These are phyloP conservation scores for Tenebrio molitor DNA, from an alignment of 1,140 invertebrate species.

Conservation along the genomic window DNA sequence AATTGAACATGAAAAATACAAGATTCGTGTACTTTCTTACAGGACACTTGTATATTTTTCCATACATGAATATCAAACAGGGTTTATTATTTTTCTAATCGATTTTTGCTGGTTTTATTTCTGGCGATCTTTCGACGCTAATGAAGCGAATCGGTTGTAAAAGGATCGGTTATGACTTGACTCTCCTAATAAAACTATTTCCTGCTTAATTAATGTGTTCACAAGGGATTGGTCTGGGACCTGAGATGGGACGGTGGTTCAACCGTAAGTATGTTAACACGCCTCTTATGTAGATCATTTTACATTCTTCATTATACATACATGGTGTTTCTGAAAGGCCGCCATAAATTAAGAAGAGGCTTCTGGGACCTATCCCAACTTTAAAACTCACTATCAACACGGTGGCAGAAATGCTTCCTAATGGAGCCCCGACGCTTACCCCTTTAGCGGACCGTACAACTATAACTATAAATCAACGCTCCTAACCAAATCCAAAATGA, in stretches of 20 bases:
- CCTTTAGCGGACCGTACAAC: constrained; percentile 28
- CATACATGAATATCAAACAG: constrained; percentile 32
- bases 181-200: constrained; percentile 8
- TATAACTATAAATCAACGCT: constrained; percentile 27
- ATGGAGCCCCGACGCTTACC: constrained; percentile 15
- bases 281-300: constrained; percentile 36
- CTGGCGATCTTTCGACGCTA: not conserved
- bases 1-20: constrained; percentile 30
- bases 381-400: constrained; percentile 34
- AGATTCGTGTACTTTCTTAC: constrained; percentile 35
- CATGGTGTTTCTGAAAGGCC: constrained; percentile 36
- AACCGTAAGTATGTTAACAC: constrained; percentile 35
- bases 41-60: constrained; percentile 35
- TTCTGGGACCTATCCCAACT: constrained; percentile 31
- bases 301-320: constrained; percentile 38
- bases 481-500: not conserved
- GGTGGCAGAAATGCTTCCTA: constrained; percentile 31
- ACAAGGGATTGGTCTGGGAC: constrained; percentile 24
- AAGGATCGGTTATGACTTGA: constrained; percentile 8
- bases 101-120: not conserved
- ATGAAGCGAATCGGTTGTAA: too few relatives aligned
- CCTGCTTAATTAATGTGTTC: constrained; percentile 29
- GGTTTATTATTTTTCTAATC: not conserved
- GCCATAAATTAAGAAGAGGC: constrained; percentile 24
- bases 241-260: not conserved